Evolutionary conservation across 2,113 vertebrate species (phyloP), one percentile per base, ranked within the genome.

Genomic region (Paraplagusia blochii): DNA sequence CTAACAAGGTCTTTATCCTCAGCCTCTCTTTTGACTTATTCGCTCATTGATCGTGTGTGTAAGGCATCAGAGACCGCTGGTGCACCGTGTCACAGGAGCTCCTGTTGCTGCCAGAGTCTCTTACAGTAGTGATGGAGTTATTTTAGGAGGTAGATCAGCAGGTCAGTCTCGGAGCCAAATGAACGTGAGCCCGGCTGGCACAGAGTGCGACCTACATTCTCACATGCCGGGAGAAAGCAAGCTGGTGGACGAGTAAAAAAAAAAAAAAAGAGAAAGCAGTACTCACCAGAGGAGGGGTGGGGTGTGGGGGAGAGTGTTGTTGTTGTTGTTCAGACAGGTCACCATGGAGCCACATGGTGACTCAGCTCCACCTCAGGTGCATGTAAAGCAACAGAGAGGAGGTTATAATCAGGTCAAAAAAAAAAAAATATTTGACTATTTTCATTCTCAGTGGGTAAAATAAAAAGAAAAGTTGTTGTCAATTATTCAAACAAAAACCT

Each of bases 191-290:
- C 67, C 10, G 56, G 44, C 75, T 72, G 73, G 77, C 78, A 44
- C 53, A 9, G 11, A 39, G 60, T 51, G 48, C 78, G 79, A 78
- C 74, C 84, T 78, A 78, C 72, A 76, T 86, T 68, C 63, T 61
- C 42, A n/a, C 76, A 64, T 58, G 53, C 67, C 29, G 42, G 36
- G 63, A 8, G 10, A 13, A 11, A 10, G 38, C 38, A 11, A 13
- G 38, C 38, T 10, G 38, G 11, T 40, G 38, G 38, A 2, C 13
- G 38, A 11, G 6, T 2, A 2, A 4, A 4, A 29, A 29, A 6
- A 29, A 29, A 29, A 29, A 29, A 29, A 29, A 29, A n/a, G n/a
- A n/a, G n/a, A n/a, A 29, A 29, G 39, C 16, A 2, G 45, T 43
- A 53, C 45, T 3, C 38, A 44, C 52, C 15, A 12, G 10, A 5